Percentiles rank a stretch among this genome's conserved stretches.
Evolutionary conservation across 2,797 vertebrate species (phyloP).

Genomic region (Balearica regulorum): DNA sequence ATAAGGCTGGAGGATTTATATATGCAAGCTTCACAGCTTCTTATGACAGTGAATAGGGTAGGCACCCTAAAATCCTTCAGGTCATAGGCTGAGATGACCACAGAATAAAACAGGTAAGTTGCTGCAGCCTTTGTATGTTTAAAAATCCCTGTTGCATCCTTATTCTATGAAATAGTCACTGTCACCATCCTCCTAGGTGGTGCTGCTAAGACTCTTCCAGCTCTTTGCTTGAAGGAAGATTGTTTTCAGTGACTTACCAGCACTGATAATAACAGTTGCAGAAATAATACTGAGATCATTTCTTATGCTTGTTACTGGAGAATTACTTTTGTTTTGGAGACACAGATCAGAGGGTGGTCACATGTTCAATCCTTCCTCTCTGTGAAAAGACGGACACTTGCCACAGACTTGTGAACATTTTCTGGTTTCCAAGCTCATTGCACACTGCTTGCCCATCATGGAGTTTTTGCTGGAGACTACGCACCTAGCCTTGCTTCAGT

Average conservation of each 20-base stretch:
- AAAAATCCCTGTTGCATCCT: not conserved
- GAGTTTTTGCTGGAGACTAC: not conserved
- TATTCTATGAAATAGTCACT: not conserved
- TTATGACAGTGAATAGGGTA: not conserved
- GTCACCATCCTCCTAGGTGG: accelerated
- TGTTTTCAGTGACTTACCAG: not conserved
- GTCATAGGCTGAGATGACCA: not conserved
- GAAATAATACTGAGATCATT: not conserved
- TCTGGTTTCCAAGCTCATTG: not conserved
- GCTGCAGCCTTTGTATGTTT: not conserved
- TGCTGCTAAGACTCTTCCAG: not conserved
- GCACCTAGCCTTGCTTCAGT: not conserved
- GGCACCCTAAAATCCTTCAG: not conserved
- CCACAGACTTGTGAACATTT: not conserved
- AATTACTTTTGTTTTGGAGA: not conserved
- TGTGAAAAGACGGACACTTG: not conserved
- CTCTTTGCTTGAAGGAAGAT: not conserved
- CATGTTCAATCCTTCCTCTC: not conserved
- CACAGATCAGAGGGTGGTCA: not conserved
- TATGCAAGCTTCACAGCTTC: not conserved
- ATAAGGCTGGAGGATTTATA: not conserved
- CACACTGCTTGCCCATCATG: not conserved
- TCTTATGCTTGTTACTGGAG: not conserved
- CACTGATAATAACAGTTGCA: not conserved
- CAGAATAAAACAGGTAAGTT: not conserved